Base-by-base conservation (phyloP, 2,113 vertebrate genomes). In the Dinomys branickii region DNA sequence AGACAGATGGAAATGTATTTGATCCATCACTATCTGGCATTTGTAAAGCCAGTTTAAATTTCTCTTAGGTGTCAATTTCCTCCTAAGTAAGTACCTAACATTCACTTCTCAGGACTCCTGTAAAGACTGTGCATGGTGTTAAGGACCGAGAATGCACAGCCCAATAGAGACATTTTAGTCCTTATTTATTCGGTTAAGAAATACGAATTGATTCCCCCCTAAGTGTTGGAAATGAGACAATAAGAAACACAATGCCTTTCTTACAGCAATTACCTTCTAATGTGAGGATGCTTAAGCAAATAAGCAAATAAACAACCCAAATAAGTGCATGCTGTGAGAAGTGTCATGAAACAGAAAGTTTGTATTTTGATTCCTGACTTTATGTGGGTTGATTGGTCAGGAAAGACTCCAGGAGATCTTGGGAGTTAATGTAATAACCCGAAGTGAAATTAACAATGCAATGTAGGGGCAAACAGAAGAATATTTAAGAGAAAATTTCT, bases 1-100 rank as follows among this genome's bases (percentile, higher is more conserved):
- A 56, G n/a, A 22, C 67, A 86, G 67, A 91, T 28, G 52, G 41
- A 84, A 94, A 90, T 16, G 22, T 50, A 30, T 96, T 69, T 92
- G 19, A 6, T 4, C 20, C 41, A 65, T 93, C 35, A 50, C 58
- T 93, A 91, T 71, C 20, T 84, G 24, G 19, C 3, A 52, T 61
- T 88, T 69, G 7, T 33, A 85, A 94, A 77, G 44, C 8, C 26
- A 35, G 35, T 77, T 52, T 95, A 14, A 82, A 38, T n/a, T 28
- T 90, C 35, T 90, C 26, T 28, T 82, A 65, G 78, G 35, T 8
- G 19, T 77, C 14, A 4, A 2, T 54, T 93, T 85, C 24, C 11
- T 69, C 28, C 5, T 75, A 28, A 71, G 17, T 80, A 85, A 81
- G 63, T 78, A 80, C 26, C 80, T 94, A 41, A 58, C 13, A 61